Evolutionary conservation across 2,888 invertebrate species (phyloP), one percentile per base, ranked within the genome.

Genomic region (Luffia ferchaultella): DNA sequence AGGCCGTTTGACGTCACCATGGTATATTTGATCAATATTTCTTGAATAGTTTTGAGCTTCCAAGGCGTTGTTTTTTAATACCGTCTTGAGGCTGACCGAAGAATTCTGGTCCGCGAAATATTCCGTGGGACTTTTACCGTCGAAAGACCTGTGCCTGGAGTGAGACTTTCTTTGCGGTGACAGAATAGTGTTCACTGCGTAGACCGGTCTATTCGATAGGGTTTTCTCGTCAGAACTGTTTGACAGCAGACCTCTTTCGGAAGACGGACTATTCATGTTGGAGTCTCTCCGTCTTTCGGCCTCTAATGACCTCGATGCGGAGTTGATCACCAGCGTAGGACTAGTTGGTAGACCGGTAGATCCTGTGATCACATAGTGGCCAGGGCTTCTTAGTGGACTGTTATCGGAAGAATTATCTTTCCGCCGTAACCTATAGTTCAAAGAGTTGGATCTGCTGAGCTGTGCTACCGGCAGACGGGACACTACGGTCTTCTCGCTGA

Each of bases 71-170:
- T 78, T 78, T 60, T 76, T 82, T 5, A 83, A 58, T 1, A 82
- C 83, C 9, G 72, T 73, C 57, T 80, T 82, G 0, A 83, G 71
- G 20, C 72, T 72, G 0, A 82, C 78, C 0, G 16, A 20, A 2
- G 67, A 30, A 30, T 30, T 30, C 30, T 3, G 30, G 54, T 75
- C 79, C 41, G 74, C 71, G 15, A 75, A 70, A 5, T 73, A 65
- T 53, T 74, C 71, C 0, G 70, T 68, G n/a, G 73, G 61, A 49
- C 70, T 76, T 58, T 76, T 70, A 17, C 73, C 77, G 41, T 87
- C 87, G 45, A 85, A 75, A 1, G 86, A 85, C 57, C 84, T 83
- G 66, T 87, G 85, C 42, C 87, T 67, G 7, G 76, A 58, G 62
- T 88, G 87, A n/a, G 78, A 69, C 54, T 85, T 83, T 56, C 84